Evolutionary conservation across 2,113 vertebrate genomes (phyloP).

Genomic region (Amblyornis subalaris): DNA sequence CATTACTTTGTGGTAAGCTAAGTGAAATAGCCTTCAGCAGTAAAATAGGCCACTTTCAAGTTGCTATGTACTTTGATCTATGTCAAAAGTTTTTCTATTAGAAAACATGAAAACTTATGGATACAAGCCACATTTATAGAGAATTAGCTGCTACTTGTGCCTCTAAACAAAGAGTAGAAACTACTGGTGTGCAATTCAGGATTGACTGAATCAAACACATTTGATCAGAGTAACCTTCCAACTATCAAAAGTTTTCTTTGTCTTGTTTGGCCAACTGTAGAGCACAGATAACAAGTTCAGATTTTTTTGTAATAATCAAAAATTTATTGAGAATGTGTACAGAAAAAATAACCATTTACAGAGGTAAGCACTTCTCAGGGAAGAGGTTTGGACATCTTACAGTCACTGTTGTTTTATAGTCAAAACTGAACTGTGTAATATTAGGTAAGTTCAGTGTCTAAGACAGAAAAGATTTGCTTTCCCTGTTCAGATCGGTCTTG

Average conservation of each 20-base stretch:
- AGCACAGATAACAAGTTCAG: not conserved
- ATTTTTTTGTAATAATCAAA: slow-evolving; percentile 57
- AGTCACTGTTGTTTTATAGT: not conserved
- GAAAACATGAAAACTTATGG: not conserved
- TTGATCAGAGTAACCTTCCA: not conserved
- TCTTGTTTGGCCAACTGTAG: not conserved
- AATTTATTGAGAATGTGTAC: slow-evolving; percentile 67
- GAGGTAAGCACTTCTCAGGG: slow-evolving; percentile 3
- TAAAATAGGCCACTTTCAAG: not conserved
- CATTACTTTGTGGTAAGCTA: not conserved
- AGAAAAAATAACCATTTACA: slow-evolving; percentile 54
- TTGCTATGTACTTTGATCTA: not conserved
- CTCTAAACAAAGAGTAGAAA: not conserved
- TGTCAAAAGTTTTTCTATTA: not conserved
- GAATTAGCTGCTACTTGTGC: not conserved
- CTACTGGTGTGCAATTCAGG: not conserved
- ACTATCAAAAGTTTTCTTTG: not conserved
- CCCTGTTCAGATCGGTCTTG: slow-evolving; percentile 43
- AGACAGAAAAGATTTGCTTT: slow-evolving; percentile 42
- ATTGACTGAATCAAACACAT: not conserved
- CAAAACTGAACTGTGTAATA: slow-evolving; percentile 33
- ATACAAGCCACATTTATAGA: not conserved
- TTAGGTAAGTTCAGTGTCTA: slow-evolving; percentile 20
- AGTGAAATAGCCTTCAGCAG: not conserved
- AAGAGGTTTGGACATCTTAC: not conserved